Evolutionary conservation across 2,888 invertebrate species (phyloP), one percentile per base, ranked within the genome.

Genomic region (Yponomeuta cagnagella): DNA sequence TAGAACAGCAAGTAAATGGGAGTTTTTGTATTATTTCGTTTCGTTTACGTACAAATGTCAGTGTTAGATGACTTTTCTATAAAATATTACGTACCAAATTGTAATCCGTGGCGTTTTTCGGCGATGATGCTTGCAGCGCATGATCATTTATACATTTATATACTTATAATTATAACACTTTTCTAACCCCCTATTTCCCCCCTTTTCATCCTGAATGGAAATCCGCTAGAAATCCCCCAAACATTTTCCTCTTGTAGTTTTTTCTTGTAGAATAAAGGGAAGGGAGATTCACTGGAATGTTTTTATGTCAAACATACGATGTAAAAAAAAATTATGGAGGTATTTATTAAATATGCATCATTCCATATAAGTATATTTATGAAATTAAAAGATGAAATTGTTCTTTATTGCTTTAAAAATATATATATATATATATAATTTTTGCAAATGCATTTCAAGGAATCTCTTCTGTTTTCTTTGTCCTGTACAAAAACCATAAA

Each of bases 1-100:
- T 91, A 92, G 92, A 90, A 58, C 6, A 90, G 90, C 91, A 92
- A 92, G 91, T 92, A 90, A 91, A 82, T 88, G 83, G 48, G 76
- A 76, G 78, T 80, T 77, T 80, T 80, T 79, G 43, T 43, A 5
- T 58, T 12, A 15, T 15, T 58, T 58, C 15, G 15, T 58, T 58
- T 58, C 15, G 12, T 58, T 58, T 15, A 3, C 5, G 52, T 58
- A 12, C 12, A 15, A 58, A 58, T 15, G 52, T 43, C 43, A 6
- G 43, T 43, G 43, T 43, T 43, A 43, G 43, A 8, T 43, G 43
- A 43, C 43, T 43, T 43, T 43, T 43, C 6, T 33, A 33, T 5
- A 33, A 33, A 33, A 33, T 33, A 5, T 33, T 4, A 52, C 52
- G 52, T 52, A 8, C 10, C 6, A 58, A 58, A 43, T 43, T 43